A percentile compares a stretch with the other conserved stretches of the same genome.
phyloP scores from a whole-genome alignment of 2,888 invertebrate genomes.

The Bombylius major region DNA sequence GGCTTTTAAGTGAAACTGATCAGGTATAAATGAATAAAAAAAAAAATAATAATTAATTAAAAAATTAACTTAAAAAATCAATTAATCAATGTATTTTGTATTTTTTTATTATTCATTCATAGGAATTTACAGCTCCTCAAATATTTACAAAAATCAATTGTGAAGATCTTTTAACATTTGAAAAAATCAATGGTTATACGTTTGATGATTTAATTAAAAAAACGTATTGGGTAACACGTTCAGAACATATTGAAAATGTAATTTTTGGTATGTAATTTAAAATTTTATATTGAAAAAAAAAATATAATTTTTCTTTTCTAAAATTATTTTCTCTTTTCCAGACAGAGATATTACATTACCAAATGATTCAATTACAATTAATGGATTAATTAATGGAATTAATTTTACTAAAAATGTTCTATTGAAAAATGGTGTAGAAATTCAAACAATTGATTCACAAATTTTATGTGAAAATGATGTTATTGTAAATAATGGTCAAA shows the following conservation, averaged over 20 bases:
- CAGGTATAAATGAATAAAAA: slow-evolving; percentile 17
- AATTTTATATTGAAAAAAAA: background rate
- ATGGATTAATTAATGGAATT: slow-evolving; percentile 31
- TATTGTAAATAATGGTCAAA: slow-evolving; percentile 11
- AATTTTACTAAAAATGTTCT: slow-evolving; percentile 35
- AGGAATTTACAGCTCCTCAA: slow-evolving; percentile 23
- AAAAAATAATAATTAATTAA: background rate
- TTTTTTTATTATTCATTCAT: background rate
- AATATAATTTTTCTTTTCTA: background rate
- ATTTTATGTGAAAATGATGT: slow-evolving; percentile 18
- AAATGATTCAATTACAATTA: slow-evolving; percentile 10
- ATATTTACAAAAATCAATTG: slow-evolving; percentile 19
- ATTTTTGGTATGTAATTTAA: slow-evolving; percentile 31
- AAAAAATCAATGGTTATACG: slow-evolving; percentile 36
- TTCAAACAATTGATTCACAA: slow-evolving; percentile 19
- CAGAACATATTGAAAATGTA: slow-evolving; percentile 36
- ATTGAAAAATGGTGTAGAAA: slow-evolving; percentile 23
- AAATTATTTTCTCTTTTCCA: background rate
- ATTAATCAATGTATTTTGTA: too few relatives aligned
- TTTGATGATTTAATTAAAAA: slow-evolving; percentile 36
- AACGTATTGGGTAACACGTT: slow-evolving; percentile 39
- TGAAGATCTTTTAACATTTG: slow-evolving; percentile 18
- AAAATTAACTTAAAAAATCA: background rate
- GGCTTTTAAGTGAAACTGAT: slow-evolving; percentile 29
- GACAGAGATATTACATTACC: background rate